phyloP scores from a whole-genome alignment of 2,888 invertebrate species.

The Synergus itoensis region DNA sequence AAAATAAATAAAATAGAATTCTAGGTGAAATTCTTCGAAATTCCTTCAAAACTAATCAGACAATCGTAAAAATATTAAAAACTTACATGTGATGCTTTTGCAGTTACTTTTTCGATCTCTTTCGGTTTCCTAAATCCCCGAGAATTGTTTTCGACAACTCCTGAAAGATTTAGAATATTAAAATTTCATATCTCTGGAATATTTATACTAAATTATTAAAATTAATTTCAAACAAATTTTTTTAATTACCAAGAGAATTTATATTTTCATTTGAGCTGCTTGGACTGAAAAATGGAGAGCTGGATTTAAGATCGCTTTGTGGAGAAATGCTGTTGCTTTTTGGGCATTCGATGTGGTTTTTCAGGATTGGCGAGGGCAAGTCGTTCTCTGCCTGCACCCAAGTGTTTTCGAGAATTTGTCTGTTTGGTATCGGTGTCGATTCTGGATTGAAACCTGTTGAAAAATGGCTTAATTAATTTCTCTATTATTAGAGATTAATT shows the following conservation, averaged over 20 bases:
- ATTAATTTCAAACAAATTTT: not conserved
- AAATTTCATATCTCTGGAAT: not conserved
- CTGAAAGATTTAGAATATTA: not conserved
- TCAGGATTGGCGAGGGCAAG: slow-evolving; percentile 72
- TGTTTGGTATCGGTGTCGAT: slow-evolving; percentile 63
- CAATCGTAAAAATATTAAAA: not conserved
- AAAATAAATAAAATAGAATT: too few species aligned
- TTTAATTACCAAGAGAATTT: slow-evolving; percentile 57
- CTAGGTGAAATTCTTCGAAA: too few species aligned
- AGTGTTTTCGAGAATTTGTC: slow-evolving; percentile 64
- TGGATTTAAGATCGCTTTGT: slow-evolving; percentile 61
- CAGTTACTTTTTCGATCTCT: slow-evolving; percentile 46
- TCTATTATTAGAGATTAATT: not conserved
- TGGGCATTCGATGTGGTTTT: slow-evolving; percentile 55
- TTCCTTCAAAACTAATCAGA: too few species aligned
- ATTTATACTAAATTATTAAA: not conserved
- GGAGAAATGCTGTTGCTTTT: slow-evolving; percentile 53
- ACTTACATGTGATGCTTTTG: slow-evolving; percentile 54
- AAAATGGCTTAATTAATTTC: not conserved
- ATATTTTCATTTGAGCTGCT: slow-evolving; percentile 62
- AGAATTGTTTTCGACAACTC: slow-evolving; percentile 38
- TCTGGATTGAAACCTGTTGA: slow-evolving; percentile 61
- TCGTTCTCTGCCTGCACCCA: slow-evolving; percentile 64
- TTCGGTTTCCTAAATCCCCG: slow-evolving; percentile 45
- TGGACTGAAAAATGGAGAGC: slow-evolving; percentile 70